A percentile compares a stretch with the other conserved stretches of the same genome.
Conservation (phyloP, 2,888 invertebrate genomes). For the Drosophila neonasuta region DNA sequence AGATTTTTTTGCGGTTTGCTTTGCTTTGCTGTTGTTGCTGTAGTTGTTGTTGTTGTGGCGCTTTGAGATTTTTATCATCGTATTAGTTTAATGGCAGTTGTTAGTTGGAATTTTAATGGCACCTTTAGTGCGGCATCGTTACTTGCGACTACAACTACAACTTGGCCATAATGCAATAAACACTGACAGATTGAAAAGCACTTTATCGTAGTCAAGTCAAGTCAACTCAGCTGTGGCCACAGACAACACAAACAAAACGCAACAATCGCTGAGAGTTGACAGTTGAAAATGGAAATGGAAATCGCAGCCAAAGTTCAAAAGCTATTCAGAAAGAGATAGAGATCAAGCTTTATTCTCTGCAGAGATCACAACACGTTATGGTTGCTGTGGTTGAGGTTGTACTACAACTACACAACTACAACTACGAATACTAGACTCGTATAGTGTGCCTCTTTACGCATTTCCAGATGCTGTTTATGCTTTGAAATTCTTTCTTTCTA, state of each 20-base stretch:
- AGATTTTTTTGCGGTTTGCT: slow-evolving; percentile 36
- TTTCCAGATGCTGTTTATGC: slow-evolving; percentile 62
- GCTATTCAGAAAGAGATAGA: slow-evolving; percentile 24
- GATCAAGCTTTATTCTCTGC: neutral
- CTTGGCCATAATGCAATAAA: slow-evolving; percentile 53
- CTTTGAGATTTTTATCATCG: slow-evolving; percentile 69
- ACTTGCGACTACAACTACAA: slow-evolving; percentile 8
- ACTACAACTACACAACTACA: neutral
- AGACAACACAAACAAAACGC: slow-evolving; percentile 1
- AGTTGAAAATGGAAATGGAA: slow-evolving; percentile 33
- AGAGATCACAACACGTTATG: slow-evolving; percentile 14
- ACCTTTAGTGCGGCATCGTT: slow-evolving; percentile 62
- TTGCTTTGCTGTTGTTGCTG: neutral
- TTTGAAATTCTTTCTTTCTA: slow-evolving; percentile 74
- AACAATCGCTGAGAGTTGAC: slow-evolving; percentile 38
- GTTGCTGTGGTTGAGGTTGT: neutral
- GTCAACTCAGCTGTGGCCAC: neutral
- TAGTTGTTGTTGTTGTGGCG: slow-evolving; percentile 23
- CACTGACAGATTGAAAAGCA: slow-evolving; percentile 66
- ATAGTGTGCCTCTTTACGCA: slow-evolving; percentile 31
- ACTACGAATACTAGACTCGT: neutral
- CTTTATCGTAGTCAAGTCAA: slow-evolving; percentile 4
- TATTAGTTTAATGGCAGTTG: slow-evolving; percentile 76
- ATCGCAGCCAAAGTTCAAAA: slow-evolving; percentile 55
- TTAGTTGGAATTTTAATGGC: slow-evolving; percentile 75